Evolutionary conservation across 2,113 vertebrate species (phyloP).

Genomic region (Platysternon megacephalum): DNA sequence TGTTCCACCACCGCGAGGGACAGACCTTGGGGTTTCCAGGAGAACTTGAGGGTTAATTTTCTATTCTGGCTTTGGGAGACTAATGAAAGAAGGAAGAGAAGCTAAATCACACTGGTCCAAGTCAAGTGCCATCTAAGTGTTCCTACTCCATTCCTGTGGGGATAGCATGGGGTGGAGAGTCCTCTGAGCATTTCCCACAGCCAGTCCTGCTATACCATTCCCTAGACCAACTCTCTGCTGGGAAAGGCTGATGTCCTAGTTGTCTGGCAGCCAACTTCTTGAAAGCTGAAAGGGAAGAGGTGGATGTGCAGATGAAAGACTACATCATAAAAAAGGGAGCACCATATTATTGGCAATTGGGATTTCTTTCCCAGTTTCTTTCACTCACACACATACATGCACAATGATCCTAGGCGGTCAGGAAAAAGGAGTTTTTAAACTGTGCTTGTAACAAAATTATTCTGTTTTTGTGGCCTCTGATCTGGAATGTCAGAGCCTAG

Average conservation of each 20-base stretch:
- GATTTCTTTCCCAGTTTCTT: background rate
- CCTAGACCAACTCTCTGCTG: background rate
- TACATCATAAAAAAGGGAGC: background rate
- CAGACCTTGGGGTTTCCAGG: background rate
- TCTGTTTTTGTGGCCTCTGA: background rate
- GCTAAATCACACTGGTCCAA: background rate
- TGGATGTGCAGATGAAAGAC: background rate
- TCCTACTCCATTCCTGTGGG: background rate
- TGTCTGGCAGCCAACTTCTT: background rate
- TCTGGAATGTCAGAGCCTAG: background rate
- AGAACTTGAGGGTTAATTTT: rapidly evolving
- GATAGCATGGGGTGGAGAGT: background rate
- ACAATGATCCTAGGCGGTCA: background rate
- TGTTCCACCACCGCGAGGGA: background rate
- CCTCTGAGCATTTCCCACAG: background rate
- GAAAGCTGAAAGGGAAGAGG: background rate
- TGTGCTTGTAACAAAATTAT: background rate
- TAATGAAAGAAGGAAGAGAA: background rate
- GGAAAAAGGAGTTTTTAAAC: background rate
- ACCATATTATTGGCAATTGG: background rate
- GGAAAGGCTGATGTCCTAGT: background rate
- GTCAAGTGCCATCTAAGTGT: background rate
- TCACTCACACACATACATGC: background rate
- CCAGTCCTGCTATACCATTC: background rate
- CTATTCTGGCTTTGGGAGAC: background rate